Conservation (phyloP, 2,888 invertebrate species). For the Leptinotarsa juncta region DNA sequence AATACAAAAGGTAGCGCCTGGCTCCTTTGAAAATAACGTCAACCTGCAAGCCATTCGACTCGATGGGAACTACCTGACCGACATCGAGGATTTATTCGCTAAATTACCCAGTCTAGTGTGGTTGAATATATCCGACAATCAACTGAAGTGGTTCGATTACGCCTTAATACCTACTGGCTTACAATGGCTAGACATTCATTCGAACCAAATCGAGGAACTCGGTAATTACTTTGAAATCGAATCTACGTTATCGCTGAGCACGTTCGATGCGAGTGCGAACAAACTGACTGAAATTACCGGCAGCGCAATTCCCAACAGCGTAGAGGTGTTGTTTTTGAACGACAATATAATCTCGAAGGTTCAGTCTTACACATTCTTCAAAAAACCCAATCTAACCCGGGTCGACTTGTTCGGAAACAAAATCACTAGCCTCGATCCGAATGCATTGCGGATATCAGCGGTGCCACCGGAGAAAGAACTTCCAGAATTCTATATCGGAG, state of each 20-base stretch:
- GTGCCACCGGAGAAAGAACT: slow-evolving; percentile 78
- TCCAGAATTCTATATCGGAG: slow-evolving; percentile 86
- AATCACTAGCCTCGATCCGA: slow-evolving; percentile 80
- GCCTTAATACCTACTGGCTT: slow-evolving; percentile 86
- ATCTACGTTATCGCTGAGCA: slow-evolving; percentile 80
- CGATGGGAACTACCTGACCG: slow-evolving; percentile 84
- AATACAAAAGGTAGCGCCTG: slow-evolving; percentile 81
- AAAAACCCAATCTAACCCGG: slow-evolving; percentile 84
- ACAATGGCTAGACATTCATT: slow-evolving; percentile 87
- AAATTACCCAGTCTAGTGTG: slow-evolving; percentile 85
- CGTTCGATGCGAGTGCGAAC: slow-evolving; percentile 86
- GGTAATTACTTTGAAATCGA: slow-evolving; percentile 89
- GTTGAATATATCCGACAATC: slow-evolving; percentile 89
- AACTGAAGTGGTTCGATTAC: slow-evolving; percentile 86
- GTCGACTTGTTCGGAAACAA: slow-evolving; percentile 86
- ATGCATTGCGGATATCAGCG: slow-evolving; percentile 80
- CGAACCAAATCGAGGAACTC: slow-evolving; percentile 84
- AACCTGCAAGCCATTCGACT: slow-evolving; percentile 84
- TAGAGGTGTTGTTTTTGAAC: slow-evolving; percentile 81
- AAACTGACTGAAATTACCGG: slow-evolving; percentile 84
- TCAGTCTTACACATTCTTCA: slow-evolving; percentile 88
- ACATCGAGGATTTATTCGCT: slow-evolving; percentile 82
- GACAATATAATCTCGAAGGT: slow-evolving; percentile 86
- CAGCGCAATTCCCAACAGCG: slow-evolving; percentile 85
- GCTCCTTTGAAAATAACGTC: slow-evolving; percentile 81